Evolutionary conservation across 30 jellyfish, hydroid and myxozoan species (phyloP).

Genomic region (Cassiopea andromeda): DNA sequence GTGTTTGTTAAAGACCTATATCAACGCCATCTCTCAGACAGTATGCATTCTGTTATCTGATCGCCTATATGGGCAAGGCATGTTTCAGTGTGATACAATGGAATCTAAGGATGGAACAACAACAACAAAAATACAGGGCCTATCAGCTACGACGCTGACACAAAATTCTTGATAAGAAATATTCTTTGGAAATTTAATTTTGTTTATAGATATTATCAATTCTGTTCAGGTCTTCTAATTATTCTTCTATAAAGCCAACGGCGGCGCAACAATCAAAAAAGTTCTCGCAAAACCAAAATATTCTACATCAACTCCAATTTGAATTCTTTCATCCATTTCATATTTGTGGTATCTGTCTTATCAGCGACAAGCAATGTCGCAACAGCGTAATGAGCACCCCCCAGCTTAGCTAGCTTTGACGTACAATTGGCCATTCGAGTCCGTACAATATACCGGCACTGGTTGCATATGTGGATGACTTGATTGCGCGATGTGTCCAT

Average conservation of each 20-base stretch:
- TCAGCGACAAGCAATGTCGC: background rate
- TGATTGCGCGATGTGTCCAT: slow-evolving; percentile 62
- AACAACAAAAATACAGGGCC: too few relatives aligned
- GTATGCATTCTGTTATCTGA: too few relatives aligned
- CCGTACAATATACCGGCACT: slow-evolving; percentile 73
- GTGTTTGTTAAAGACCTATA: too few relatives aligned
- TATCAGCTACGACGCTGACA: too few relatives aligned
- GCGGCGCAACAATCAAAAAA: background rate
- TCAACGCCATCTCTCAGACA: too few relatives aligned
- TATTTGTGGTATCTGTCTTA: background rate
- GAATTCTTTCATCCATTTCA: background rate
- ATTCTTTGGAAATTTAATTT: background rate
- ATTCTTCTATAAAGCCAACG: background rate
- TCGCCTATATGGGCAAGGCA: too few relatives aligned
- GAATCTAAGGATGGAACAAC: too few relatives aligned
- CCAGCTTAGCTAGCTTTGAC: slow-evolving; percentile 54
- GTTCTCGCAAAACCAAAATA: background rate
- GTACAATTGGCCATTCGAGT: slow-evolving; percentile 69
- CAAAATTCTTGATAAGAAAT: too few relatives aligned
- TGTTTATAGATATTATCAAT: background rate
- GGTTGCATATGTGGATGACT: slow-evolving; percentile 83
- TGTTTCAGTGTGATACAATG: too few relatives aligned
- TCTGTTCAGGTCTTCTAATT: background rate
- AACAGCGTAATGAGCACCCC: background rate
- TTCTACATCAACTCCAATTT: background rate